phyloP scores from a whole-genome alignment of 1,140 invertebrate genomes.

The Gonatopus flavifemur region DNA sequence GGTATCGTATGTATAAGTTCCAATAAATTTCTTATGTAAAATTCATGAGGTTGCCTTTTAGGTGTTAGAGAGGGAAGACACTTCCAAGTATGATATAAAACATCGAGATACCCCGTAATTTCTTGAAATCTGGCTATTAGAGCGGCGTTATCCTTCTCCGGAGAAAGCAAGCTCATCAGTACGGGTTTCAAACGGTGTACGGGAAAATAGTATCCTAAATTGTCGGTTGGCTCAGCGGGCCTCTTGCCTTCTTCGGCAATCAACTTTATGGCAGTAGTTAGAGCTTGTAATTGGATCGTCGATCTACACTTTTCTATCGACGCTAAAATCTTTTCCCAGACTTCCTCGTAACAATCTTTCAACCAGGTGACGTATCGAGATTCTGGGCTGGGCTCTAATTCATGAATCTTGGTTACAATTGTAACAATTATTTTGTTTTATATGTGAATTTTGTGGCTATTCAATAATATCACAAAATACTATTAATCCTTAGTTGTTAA shows the following conservation, averaged over 20 bases:
- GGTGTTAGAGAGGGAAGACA: slow-evolving; percentile 60
- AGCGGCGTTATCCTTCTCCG: slow-evolving; percentile 55
- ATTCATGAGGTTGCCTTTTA: slow-evolving; percentile 62
- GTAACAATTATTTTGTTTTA: not conserved
- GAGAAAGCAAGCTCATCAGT: slow-evolving; percentile 61
- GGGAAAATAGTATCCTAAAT: slow-evolving; percentile 63
- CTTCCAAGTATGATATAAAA: slow-evolving; percentile 64
- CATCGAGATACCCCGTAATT: slow-evolving; percentile 66
- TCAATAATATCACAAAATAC: slow-evolving; percentile 13
- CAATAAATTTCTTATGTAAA: slow-evolving; percentile 72
- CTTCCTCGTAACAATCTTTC: slow-evolving; percentile 63
- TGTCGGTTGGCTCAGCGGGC: slow-evolving; percentile 58
- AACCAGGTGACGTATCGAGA: slow-evolving; percentile 65
- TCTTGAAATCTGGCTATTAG: slow-evolving; percentile 66
- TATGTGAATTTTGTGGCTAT: not conserved
- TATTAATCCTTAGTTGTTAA: too few relatives aligned
- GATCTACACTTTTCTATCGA: slow-evolving; percentile 58
- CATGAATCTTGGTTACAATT: slow-evolving; percentile 13
- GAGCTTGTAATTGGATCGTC: slow-evolving; percentile 63
- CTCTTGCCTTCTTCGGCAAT: slow-evolving; percentile 66
- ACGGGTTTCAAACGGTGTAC: slow-evolving; percentile 64
- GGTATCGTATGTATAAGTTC: slow-evolving; percentile 67
- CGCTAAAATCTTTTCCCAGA: slow-evolving; percentile 58
- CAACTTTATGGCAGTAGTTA: slow-evolving; percentile 68
- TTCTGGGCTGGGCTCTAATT: slow-evolving; percentile 60